These are phyloP conservation scores for Planiliza haematocheilus DNA, from an alignment of 2,113 vertebrate species.

Conservation along the genomic window DNA sequence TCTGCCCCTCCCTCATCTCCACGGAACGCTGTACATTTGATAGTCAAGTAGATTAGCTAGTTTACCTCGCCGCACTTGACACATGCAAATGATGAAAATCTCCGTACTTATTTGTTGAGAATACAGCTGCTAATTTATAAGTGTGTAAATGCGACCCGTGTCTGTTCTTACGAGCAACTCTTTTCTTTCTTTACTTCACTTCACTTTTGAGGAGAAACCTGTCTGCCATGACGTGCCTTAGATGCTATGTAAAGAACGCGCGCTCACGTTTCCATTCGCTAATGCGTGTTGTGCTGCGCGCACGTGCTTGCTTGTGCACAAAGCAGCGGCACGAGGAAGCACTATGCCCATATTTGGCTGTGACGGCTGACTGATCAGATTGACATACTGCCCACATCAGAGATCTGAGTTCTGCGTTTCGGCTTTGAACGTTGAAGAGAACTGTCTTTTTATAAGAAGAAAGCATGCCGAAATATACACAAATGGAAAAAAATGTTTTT, in stretches of 20 bases:
- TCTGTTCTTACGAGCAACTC: constrained; percentile 2
- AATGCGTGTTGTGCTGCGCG: background rate
- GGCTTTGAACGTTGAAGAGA: too few relatives aligned
- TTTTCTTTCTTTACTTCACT: constrained; percentile 9
- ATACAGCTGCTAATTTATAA: too few relatives aligned
- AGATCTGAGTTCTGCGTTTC: background rate
- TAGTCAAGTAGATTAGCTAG: constrained; percentile 2
- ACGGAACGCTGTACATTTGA: constrained; percentile 12
- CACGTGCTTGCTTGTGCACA: constrained; percentile 8
- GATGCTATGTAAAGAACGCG: constrained; percentile 71
- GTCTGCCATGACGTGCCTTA: constrained; percentile 61
- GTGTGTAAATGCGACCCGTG: too few relatives aligned
- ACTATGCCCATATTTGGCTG: constrained; percentile 62
- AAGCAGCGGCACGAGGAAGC: constrained; percentile 59
- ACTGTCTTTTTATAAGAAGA: background rate
- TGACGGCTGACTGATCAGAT: constrained; percentile 36
- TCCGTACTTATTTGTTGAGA: too few relatives aligned
- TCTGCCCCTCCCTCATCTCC: constrained; percentile 39
- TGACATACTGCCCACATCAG: constrained; percentile 24
- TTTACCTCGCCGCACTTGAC: too few relatives aligned
- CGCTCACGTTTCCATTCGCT: constrained; percentile 23
- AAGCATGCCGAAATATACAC: too few relatives aligned
- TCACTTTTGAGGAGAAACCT: constrained; percentile 48
- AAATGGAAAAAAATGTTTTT: too few relatives aligned
- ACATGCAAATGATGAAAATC: too few relatives aligned